These are phyloP conservation scores for Spheniscus mendiculus DNA, from an alignment of 2,113 vertebrate species.

Conservation along the genomic window DNA sequence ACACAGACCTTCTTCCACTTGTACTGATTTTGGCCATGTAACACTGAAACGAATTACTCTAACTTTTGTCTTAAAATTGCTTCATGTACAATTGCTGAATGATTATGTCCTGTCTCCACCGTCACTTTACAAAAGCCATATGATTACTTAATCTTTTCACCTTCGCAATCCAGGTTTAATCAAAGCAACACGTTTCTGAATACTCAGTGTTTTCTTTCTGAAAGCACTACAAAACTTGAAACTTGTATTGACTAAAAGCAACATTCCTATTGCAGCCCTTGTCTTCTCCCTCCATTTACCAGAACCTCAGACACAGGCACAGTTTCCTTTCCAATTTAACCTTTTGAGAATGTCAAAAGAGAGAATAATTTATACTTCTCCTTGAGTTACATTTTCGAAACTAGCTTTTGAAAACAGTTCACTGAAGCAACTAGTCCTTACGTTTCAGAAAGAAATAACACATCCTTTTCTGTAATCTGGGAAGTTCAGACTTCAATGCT, in stretches of 20 bases:
- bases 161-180: not conserved
- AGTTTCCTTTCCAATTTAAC: not conserved
- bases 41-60: not conserved
- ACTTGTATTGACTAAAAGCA: not conserved
- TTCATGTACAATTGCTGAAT: not conserved
- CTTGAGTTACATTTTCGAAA: slow-evolving; percentile 18
- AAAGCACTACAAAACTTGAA: not conserved
- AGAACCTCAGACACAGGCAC: not conserved
- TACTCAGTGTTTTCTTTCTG: not conserved
- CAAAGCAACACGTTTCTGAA: not conserved
- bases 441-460: not conserved
- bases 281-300: not conserved
- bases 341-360: slow-evolving; percentile 26
- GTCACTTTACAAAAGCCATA: not conserved
- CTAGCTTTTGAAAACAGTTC: slow-evolving; percentile 11
- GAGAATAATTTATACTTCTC: not conserved
- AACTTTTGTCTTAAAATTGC: not conserved
- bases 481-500: not conserved
- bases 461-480: not conserved
- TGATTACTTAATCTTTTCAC: not conserved
- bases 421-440: slow-evolving; percentile 11
- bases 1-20: not conserved
- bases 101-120: not conserved
- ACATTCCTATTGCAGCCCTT: not conserved
- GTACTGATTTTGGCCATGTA: not conserved